Evolutionary conservation across 1,140 invertebrate species (phyloP).

Genomic region (Neelides sp.): DNA sequence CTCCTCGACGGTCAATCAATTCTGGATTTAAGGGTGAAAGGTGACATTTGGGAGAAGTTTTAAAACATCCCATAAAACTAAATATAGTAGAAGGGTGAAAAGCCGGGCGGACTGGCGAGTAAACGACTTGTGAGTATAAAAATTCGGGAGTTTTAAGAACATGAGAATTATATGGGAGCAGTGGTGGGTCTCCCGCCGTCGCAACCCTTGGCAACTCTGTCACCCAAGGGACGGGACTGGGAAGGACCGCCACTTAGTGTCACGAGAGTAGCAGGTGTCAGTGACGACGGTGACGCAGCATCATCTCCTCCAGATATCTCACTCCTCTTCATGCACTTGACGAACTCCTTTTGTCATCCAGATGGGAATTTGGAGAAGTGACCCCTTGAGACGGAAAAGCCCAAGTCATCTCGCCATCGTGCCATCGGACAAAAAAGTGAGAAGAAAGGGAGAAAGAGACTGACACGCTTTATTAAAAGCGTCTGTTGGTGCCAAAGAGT

Average conservation of each 20-base stretch:
- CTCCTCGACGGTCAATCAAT: too few relatives aligned
- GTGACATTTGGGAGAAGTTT: too few relatives aligned
- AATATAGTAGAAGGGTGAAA: too few relatives aligned
- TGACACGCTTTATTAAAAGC: constrained; percentile 14
- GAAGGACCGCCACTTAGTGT: constrained; percentile 13
- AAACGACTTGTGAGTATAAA: too few relatives aligned
- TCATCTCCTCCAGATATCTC: constrained; percentile 13
- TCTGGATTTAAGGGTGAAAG: too few relatives aligned
- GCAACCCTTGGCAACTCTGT: too few relatives aligned
- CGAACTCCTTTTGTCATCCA: neutral
- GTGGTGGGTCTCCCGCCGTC: too few relatives aligned
- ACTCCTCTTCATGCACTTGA: neutral
- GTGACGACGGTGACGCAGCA: neutral
- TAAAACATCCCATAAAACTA: too few relatives aligned
- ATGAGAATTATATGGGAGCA: too few relatives aligned
- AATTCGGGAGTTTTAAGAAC: too few relatives aligned
- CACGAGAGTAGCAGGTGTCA: constrained; percentile 14
- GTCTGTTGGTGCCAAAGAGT: constrained; percentile 6
- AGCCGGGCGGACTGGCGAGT: too few relatives aligned
- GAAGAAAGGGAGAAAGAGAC: constrained; percentile 1
- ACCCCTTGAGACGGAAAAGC: neutral
- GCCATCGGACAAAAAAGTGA: neutral
- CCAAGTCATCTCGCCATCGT: neutral
- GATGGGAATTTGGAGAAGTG: neutral
- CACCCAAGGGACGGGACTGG: too few relatives aligned